phyloP scores from a whole-genome alignment of 1,140 invertebrate genomes.

The Hestina assimilis region DNA sequence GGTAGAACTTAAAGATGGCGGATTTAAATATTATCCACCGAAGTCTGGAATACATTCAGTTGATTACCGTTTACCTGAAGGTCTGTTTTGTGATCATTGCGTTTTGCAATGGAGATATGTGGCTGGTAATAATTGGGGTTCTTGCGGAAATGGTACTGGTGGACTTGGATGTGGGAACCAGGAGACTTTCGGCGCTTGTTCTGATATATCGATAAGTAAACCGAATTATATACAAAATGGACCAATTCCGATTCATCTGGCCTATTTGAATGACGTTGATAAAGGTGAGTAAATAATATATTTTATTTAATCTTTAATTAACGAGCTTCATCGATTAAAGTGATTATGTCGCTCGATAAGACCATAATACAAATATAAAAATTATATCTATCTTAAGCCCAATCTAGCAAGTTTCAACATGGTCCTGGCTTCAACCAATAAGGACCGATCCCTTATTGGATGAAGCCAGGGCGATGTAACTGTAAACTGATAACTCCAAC shows the following conservation, averaged over 20 bases:
- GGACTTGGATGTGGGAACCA: constrained; percentile 88
- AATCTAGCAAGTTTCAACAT: background rate
- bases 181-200: constrained; percentile 91
- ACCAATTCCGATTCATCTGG: constrained; percentile 4
- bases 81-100: constrained; percentile 86
- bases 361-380: too few relatives aligned
- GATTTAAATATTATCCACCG: constrained; percentile 84
- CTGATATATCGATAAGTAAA: constrained; percentile 85
- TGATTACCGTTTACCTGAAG: constrained; percentile 82
- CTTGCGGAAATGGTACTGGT: constrained; percentile 83
- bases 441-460: too few relatives aligned
- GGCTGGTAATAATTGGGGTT: constrained; percentile 89
- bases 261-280: constrained; percentile 8
- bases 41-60: constrained; percentile 85
- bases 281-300: background rate
- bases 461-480: too few relatives aligned
- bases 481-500: too few relatives aligned
- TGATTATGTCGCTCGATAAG: too few relatives aligned
- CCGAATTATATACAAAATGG: constrained; percentile 14
- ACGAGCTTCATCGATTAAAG: too few relatives aligned
- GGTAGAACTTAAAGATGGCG: constrained; percentile 77
- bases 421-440: too few relatives aligned
- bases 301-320: too few relatives aligned
- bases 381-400: too few relatives aligned
- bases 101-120: constrained; percentile 90